Conservation (phyloP, 2,888 invertebrate genomes). For the Magallana nippona region DNA sequence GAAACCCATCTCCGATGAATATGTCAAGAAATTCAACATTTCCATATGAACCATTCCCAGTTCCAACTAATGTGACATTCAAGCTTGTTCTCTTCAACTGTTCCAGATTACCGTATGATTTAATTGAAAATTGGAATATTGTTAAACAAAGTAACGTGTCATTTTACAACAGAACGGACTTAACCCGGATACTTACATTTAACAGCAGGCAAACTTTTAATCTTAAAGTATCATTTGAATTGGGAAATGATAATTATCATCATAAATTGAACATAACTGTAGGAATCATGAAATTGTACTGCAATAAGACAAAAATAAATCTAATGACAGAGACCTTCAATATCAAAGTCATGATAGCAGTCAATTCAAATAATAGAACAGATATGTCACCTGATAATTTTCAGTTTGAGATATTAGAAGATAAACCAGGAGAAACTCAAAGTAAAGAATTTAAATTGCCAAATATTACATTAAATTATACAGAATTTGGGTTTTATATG, state of each 20-base stretch:
- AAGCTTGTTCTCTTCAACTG: neutral
- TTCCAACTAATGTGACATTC: neutral
- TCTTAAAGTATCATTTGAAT: neutral
- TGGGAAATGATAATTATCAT: neutral
- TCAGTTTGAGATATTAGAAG: too few species aligned
- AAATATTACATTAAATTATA: neutral
- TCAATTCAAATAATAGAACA: too few species aligned
- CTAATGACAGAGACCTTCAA: too few species aligned
- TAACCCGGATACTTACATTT: neutral
- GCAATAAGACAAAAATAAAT: too few species aligned
- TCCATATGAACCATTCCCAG: neutral
- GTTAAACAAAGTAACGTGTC: neutral
- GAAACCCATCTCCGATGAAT: neutral
- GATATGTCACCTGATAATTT: too few species aligned
- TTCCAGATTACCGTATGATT: neutral
- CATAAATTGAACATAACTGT: too few species aligned
- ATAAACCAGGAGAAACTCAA: too few species aligned
- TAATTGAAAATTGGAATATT: neutral
- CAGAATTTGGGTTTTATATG: conserved; percentile 1
- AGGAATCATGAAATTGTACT: too few species aligned
- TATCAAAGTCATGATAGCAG: too few species aligned
- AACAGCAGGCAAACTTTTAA: neutral
- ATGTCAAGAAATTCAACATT: neutral
- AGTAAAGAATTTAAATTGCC: too few species aligned
- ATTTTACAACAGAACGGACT: neutral